A percentile compares a stretch with the other conserved stretches of the same genome.
These are phyloP conservation scores for Plebejus argus DNA, from an alignment of 2,888 invertebrate species.

Conservation along the genomic window DNA sequence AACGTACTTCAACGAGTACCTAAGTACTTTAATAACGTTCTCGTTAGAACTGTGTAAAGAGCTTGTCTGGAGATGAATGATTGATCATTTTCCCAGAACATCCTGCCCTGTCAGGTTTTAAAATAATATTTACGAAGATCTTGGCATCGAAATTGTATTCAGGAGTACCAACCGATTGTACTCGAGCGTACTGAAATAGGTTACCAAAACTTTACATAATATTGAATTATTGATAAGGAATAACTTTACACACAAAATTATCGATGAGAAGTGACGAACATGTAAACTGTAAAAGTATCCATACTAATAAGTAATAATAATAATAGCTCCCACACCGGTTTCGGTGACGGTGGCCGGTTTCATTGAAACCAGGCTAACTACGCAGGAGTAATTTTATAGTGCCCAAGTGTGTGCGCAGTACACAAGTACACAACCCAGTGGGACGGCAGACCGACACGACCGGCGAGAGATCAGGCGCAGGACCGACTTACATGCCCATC, in stretches of 20 bases:
- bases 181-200: conserved; percentile 6
- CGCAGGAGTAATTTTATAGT: too few relatives aligned
- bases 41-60: conserved; percentile 14
- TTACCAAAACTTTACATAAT: not conserved
- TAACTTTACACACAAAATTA: not conserved
- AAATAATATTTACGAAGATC: conserved; percentile 17
- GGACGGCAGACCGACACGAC: too few relatives aligned
- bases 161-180: not conserved
- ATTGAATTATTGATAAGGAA: conserved; percentile 15
- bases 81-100: conserved; percentile 18
- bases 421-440: too few relatives aligned
- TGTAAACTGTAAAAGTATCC: too few relatives aligned
- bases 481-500: too few relatives aligned
- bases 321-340: too few relatives aligned
- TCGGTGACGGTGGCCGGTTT: too few relatives aligned
- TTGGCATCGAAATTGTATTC: not conserved
- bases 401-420: too few relatives aligned
- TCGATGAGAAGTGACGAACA: not conserved
- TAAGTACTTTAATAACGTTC: not conserved
- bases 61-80: not conserved
- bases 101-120: conserved; percentile 15
- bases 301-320: too few relatives aligned
- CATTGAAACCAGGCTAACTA: too few relatives aligned
- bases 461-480: too few relatives aligned
- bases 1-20: not conserved